Percentiles rank a stretch among this genome's conserved stretches.
phyloP scores from a whole-genome alignment of 2,888 invertebrate genomes.

The Holacanthella duospinosa region DNA sequence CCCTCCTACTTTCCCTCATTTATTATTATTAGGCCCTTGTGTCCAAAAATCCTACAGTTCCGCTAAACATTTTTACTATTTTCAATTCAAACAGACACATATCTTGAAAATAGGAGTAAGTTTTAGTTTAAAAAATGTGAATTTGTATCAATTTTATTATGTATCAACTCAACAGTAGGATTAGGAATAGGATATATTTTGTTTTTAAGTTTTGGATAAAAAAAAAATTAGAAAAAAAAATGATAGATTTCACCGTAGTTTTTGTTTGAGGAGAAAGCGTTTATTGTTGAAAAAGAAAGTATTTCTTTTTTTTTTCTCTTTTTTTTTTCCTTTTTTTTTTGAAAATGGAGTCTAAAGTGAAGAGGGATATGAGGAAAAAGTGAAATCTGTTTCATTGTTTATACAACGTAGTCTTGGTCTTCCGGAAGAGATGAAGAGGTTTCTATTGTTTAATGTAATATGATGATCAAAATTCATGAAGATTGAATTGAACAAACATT shows the following conservation, averaged over 20 bases:
- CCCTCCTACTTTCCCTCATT: slow-evolving; percentile 15
- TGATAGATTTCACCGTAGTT: neutral
- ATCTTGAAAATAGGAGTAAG: neutral
- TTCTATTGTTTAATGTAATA: neutral
- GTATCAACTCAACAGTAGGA: no score
- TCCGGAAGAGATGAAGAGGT: neutral
- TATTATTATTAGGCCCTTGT: slow-evolving; percentile 2
- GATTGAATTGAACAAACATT: slow-evolving; percentile 22
- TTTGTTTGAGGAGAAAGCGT: neutral
- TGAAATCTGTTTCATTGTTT: slow-evolving; percentile 1
- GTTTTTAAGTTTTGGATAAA: neutral
- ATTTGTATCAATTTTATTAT: neutral
- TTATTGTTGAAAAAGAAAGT: neutral
- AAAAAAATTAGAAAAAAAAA: neutral
- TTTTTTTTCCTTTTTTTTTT: neutral
- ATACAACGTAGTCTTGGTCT: neutral
- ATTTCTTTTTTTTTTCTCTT: neutral
- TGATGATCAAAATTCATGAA: slow-evolving; percentile 19
- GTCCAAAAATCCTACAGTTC: neutral
- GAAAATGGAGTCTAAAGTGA: neutral
- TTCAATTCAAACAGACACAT: neutral
- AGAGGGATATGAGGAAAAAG: neutral
- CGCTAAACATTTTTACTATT: neutral
- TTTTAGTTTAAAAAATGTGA: neutral
- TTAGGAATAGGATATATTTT: no score